Conservation (phyloP, 1,140 invertebrate genomes). For the Portunus trituberculatus region DNA sequence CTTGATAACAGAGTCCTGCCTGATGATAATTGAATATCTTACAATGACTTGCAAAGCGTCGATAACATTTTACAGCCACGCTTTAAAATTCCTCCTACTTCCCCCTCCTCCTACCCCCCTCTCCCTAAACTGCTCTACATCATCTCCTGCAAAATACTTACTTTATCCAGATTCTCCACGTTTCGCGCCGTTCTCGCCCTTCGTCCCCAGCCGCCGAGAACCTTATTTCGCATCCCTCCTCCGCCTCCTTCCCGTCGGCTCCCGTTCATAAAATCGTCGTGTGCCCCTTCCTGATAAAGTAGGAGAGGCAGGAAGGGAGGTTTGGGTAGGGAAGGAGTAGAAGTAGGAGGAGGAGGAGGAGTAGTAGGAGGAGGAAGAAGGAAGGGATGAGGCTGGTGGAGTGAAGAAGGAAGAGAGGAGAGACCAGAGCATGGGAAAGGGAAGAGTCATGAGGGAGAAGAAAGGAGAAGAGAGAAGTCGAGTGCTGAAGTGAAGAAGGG, state of each 20-base stretch:
- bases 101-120: neutral
- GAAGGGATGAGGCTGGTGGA: neutral
- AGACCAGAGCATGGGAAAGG: too few relatives aligned
- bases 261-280: slow-evolving; percentile 3
- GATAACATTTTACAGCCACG: neutral
- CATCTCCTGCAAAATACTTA: neutral
- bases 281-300: slow-evolving; percentile 20
- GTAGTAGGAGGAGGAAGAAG: neutral
- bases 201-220: neutral
- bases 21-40: neutral
- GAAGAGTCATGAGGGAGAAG: neutral
- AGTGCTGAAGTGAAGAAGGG: neutral
- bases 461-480: neutral
- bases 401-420: neutral
- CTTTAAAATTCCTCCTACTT: neutral
- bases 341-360: neutral
- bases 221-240: neutral
- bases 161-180: neutral
- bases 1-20: neutral
- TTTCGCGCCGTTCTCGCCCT: neutral
- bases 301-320: neutral
- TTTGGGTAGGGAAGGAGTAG: neutral
- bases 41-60: neutral
- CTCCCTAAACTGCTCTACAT: neutral
- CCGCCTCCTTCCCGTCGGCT: neutral